These are phyloP conservation scores for Steinernema feltiae DNA, from an alignment of 1,140 invertebrate genomes.

Conservation along the genomic window DNA sequence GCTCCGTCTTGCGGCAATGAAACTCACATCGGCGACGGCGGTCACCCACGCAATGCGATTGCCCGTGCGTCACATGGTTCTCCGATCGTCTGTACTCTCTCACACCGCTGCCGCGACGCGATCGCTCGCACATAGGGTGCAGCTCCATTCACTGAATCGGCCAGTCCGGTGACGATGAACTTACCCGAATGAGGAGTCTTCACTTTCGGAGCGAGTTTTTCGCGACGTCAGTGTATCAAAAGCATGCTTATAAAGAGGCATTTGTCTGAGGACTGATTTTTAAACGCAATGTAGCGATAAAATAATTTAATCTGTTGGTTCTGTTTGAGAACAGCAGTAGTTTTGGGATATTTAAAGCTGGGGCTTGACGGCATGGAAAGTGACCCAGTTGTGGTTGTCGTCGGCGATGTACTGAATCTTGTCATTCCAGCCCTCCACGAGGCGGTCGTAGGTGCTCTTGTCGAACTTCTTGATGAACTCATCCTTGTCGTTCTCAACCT, in stretches of 20 bases:
- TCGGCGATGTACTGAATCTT: conserved; percentile 39
- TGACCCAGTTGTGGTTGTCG: conserved; percentile 43
- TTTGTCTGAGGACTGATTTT: neutral
- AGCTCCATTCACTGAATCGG: neutral
- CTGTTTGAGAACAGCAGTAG: neutral
- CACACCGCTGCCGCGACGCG: neutral
- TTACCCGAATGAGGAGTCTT: neutral
- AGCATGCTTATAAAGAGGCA: neutral
- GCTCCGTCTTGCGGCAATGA: too few relatives aligned
- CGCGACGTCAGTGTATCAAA: neutral
- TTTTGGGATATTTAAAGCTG: neutral
- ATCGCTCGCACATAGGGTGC: neutral
- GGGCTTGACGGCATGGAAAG: conserved; percentile 34
- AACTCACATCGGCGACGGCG: too few relatives aligned
- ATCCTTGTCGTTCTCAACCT: conserved; percentile 59
- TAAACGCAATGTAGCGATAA: neutral
- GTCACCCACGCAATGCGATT: too few relatives aligned
- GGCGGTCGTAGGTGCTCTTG: conserved; percentile 29
- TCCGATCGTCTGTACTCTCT: neutral
- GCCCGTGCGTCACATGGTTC: too few relatives aligned
- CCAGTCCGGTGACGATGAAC: neutral
- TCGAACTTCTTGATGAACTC: conserved; percentile 59
- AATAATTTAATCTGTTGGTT: neutral
- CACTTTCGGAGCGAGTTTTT: neutral
- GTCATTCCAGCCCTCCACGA: conserved; percentile 32